Percentiles rank a stretch among this genome's conserved stretches.
Conservation (phyloP, 2,888 invertebrate genomes). For the Leptothorax acervorum region DNA sequence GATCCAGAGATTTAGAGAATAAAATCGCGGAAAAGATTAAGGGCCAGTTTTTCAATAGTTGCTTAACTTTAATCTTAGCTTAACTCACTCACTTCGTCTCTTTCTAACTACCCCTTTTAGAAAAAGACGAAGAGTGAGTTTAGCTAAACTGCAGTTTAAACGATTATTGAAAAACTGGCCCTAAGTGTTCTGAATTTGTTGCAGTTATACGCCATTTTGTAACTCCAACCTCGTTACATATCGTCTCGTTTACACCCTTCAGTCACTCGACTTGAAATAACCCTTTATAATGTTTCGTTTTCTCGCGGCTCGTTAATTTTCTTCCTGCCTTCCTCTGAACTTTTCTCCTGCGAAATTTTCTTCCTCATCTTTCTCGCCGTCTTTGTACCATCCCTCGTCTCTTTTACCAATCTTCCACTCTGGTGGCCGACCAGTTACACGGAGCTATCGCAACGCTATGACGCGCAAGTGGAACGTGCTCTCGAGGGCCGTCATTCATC, state of each 20-base stretch:
- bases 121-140: no score
- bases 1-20: slow-evolving; percentile 57
- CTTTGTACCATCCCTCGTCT: slow-evolving; percentile 17
- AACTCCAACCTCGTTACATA: slow-evolving; percentile 17
- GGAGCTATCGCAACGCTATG: slow-evolving; percentile 55
- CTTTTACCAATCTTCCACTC: slow-evolving; percentile 73
- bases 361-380: slow-evolving; percentile 34
- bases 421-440: slow-evolving; percentile 77
- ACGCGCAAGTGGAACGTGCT: slow-evolving; percentile 73
- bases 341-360: slow-evolving; percentile 28
- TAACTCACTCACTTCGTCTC: no score
- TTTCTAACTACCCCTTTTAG: no score
- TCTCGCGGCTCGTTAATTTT: slow-evolving; percentile 33
- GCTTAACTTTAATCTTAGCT: no score
- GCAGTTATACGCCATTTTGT: slow-evolving; percentile 44
- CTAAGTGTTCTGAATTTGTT: background rate
- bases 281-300: slow-evolving; percentile 12
- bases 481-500: slow-evolving; percentile 58
- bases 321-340: slow-evolving; percentile 32
- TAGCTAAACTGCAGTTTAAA: no score
- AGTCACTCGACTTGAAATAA: background rate
- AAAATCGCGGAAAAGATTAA: slow-evolving; percentile 58
- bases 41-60: no score
- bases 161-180: no score
- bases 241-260: background rate